Percentiles rank a stretch among this genome's conserved stretches.
Conservation (phyloP, 2,797 vertebrate genomes). For the Chanos chanos region DNA sequence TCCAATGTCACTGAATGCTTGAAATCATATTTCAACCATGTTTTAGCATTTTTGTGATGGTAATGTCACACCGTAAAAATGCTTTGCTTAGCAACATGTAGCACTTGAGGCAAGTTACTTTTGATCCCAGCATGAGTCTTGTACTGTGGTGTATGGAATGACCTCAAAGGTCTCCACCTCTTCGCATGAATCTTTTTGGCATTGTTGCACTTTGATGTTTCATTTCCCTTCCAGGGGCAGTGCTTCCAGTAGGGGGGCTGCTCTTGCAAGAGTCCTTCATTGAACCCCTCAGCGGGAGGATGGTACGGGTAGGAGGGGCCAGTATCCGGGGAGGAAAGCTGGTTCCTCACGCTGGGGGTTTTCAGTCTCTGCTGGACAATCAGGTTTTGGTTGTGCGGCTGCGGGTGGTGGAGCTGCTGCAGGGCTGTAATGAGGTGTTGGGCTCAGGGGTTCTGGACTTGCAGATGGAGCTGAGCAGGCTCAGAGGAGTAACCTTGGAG, state of each 20-base stretch:
- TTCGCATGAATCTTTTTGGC: no score
- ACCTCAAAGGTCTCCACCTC: no score
- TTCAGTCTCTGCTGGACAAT: slow-evolving; percentile 72
- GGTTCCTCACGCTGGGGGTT: slow-evolving; percentile 72
- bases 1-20: no score
- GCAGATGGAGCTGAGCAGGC: slow-evolving; percentile 41
- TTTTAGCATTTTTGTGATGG: no score
- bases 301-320: slow-evolving; percentile 65
- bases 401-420: slow-evolving; percentile 60
- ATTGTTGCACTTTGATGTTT: neutral
- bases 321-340: slow-evolving; percentile 58
- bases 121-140: no score
- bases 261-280: slow-evolving; percentile 76
- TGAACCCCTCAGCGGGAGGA: slow-evolving; percentile 79
- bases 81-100: no score
- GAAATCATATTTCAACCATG: no score
- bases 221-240: slow-evolving; percentile 64
- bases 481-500: slow-evolving; percentile 62
- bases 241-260: slow-evolving; percentile 80
- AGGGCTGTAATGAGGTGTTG: slow-evolving; percentile 55
- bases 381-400: slow-evolving; percentile 69
- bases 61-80: no score
- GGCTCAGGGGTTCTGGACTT: slow-evolving; percentile 44
- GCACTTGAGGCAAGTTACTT: no score
- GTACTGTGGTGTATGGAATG: no score